Evolutionary conservation across 2,113 vertebrate genomes (phyloP), one percentile per base, ranked within the genome.

Genomic region (Rhinoptilus africanus): DNA sequence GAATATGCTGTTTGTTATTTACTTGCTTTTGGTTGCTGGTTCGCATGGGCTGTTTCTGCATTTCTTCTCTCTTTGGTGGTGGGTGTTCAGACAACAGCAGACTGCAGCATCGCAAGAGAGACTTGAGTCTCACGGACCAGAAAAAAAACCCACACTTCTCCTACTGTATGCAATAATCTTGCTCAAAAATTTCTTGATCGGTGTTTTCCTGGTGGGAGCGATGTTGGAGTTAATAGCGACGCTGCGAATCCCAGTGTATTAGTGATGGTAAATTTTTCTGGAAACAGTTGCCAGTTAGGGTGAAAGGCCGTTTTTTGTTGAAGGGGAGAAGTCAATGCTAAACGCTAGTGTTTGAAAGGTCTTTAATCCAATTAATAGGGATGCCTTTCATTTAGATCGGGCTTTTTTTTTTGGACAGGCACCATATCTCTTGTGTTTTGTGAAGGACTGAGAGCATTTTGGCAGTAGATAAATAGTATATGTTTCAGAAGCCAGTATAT

Each of bases 351-450:
- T 92, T 89, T 82, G 64, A 81, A 85, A 79, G 56, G 34, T 75
- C 85, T 91, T 78, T 85, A 87, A 82, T 87, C 68, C 80, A 72
- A 54, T 93, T 94, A 85, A 91, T 75, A 68, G 69, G n/a, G 39
- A 53, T 80, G n/a, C 30, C 93, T 92, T 94, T 94, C 35, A 86
- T 92, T 93, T 60, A 84, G 43, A 34, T 84, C 0, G 4, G 35
- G 43, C 4, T 41, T 30, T 75, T 88, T 74, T 74, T 63, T 85
- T 51, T 45, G 13, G 68, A 51, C 37, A 60, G 72, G 51, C 30
- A 86, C 27, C 51, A 20, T 28, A 60, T 47, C 63, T 63, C 41
- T 39, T n/a, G 43, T 60, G 50, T 63, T 92, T 73, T 62, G 15
- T 73, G 54, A 13, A 73, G 56, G 53, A 7, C 26, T 14, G n/a